These are phyloP conservation scores for Microhierax caerulescens DNA, from an alignment of 2,797 vertebrate genomes.

Conservation along the genomic window DNA sequence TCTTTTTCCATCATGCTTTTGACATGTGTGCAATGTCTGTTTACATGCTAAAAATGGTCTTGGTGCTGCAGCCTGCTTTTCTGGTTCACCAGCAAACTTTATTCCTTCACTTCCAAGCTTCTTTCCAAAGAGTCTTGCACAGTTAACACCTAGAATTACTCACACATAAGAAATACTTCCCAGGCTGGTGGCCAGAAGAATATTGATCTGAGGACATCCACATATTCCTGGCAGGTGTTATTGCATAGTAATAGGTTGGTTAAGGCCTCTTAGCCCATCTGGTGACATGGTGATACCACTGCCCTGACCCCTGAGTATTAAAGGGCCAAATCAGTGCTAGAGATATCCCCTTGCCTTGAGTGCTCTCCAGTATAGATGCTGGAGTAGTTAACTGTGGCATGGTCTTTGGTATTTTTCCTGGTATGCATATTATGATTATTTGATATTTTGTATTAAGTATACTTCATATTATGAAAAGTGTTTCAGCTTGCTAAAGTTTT, in stretches of 20 bases:
- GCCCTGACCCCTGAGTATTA: too few relatives aligned
- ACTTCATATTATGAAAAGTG: not conserved
- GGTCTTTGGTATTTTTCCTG: not conserved
- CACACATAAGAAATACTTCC: not conserved
- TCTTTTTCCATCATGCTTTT: not conserved
- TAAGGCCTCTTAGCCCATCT: not conserved
- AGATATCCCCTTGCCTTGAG: not conserved
- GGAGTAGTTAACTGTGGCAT: not conserved
- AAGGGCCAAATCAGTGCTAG: not conserved
- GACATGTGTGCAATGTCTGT: not conserved
- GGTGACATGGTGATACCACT: not conserved
- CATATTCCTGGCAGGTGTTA: not conserved
- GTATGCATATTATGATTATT: not conserved
- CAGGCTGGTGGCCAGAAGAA: not conserved
- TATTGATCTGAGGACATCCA: not conserved
- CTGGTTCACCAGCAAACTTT: not conserved
- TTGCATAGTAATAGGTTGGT: not conserved
- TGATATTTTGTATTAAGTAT: not conserved
- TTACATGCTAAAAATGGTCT: not conserved
- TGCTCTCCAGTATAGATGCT: not conserved
- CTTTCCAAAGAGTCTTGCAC: not conserved
- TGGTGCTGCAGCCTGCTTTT: not conserved
- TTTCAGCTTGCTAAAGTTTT: not conserved
- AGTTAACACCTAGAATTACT: not conserved
- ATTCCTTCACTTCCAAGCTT: not conserved